These are phyloP conservation scores for Spilogale gracilis DNA, from an alignment of 2,113 vertebrate genomes.

Conservation along the genomic window DNA sequence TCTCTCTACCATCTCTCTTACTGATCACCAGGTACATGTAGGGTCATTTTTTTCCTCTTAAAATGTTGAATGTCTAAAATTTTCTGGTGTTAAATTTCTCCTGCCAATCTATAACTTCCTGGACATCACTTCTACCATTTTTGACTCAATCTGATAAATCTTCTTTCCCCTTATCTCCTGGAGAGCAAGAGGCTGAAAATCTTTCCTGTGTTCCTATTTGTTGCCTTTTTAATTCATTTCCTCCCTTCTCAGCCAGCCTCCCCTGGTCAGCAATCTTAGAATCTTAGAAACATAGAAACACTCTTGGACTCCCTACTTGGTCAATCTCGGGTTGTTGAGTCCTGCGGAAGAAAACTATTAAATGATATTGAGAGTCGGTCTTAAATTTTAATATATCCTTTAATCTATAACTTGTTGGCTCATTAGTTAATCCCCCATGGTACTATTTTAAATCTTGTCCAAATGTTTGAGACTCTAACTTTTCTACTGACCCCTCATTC, in stretches of 20 bases:
- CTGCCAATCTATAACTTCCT: background rate
- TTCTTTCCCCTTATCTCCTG: background rate
- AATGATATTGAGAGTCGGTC: background rate
- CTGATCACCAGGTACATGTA: background rate
- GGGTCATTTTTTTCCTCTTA: background rate
- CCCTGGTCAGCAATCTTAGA: background rate
- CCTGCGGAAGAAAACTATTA: background rate
- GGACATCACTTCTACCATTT: background rate
- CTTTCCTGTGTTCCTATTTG: background rate
- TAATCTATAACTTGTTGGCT: background rate
- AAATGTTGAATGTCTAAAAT: background rate
- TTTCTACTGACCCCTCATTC: background rate
- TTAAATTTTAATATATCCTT: background rate
- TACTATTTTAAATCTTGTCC: background rate
- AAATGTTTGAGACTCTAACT: background rate
- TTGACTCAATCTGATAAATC: background rate
- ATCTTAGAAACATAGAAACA: background rate
- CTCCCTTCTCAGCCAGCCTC: background rate
- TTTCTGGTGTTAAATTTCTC: background rate
- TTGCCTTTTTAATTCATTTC: background rate
- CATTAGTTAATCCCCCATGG: background rate
- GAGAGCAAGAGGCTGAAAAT: background rate
- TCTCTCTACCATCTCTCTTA: background rate
- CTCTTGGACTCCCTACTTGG: background rate
- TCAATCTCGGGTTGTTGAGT: background rate